Evolutionary conservation across 2,888 invertebrate species (phyloP).

Genomic region (Leucania comma): DNA sequence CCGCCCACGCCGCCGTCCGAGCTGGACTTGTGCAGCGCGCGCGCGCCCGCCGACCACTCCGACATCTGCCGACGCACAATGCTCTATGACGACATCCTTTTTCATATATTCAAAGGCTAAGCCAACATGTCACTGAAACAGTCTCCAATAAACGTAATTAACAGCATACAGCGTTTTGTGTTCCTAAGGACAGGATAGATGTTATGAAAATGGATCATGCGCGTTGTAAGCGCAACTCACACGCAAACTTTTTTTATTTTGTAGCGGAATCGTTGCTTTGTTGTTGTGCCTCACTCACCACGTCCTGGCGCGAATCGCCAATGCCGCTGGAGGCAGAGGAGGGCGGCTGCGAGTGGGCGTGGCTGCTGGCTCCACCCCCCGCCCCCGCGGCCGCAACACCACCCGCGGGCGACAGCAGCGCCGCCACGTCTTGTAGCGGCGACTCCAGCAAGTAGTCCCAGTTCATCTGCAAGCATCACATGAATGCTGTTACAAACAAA

Average conservation of each 20-base stretch:
- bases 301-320: slow-evolving; percentile 68
- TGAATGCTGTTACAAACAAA: background rate
- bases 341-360: slow-evolving; percentile 16
- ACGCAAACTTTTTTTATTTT: no score
- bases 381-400: background rate
- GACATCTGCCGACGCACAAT: slow-evolving; percentile 63
- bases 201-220: no score
- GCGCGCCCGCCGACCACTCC: slow-evolving; percentile 70
- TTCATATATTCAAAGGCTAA: background rate
- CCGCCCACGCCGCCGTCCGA: slow-evolving; percentile 82
- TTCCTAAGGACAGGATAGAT: no score
- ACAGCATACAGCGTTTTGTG: no score
- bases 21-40: slow-evolving; percentile 81
- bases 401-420: slow-evolving; percentile 82
- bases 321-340: slow-evolving; percentile 51
- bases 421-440: slow-evolving; percentile 94
- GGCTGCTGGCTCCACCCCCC: slow-evolving; percentile 86
- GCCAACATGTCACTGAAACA: background rate
- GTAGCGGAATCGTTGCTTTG: no score
- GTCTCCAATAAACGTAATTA: no score
- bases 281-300: slow-evolving; percentile 50
- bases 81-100: background rate
- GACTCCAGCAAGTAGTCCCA: slow-evolving; percentile 88
- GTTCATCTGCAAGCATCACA: slow-evolving; percentile 75
- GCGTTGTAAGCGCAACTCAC: no score